These are phyloP conservation scores for Desmodus rotundus DNA, from an alignment of 2,113 vertebrate species.

Conservation along the genomic window DNA sequence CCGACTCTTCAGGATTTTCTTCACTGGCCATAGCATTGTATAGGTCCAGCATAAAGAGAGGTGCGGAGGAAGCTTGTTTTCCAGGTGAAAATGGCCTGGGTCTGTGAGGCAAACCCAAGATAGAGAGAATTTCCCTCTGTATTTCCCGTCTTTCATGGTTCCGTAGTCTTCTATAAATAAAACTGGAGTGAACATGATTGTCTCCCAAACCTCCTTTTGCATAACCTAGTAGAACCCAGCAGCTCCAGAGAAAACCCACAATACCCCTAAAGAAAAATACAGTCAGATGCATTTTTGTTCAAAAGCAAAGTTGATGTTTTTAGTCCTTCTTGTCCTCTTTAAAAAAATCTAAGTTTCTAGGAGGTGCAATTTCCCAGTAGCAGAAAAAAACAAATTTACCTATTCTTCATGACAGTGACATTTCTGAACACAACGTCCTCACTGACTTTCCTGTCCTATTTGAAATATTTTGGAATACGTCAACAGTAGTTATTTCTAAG, in stretches of 20 bases:
- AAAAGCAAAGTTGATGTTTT: conserved; percentile 73
- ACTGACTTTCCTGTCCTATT: conserved; percentile 77
- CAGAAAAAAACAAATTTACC: conserved; percentile 81
- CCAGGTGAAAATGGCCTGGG: conserved; percentile 97
- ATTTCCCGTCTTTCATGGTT: conserved; percentile 98
- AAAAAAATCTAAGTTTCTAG: conserved; percentile 71
- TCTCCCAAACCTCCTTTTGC: conserved; percentile 90
- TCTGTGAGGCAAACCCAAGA: conserved; percentile 96
- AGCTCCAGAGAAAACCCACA: conserved; percentile 91
- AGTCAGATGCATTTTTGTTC: conserved; percentile 87
- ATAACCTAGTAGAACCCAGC: conserved; percentile 88
- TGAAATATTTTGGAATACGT: conserved; percentile 81
- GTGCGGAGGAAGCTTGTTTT: conserved; percentile 96
- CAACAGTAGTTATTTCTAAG: conserved; percentile 81
- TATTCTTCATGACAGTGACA: conserved; percentile 86
- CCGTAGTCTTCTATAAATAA: conserved; percentile 98
- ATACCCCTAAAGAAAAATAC: conserved; percentile 82
- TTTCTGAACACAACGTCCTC: conserved; percentile 80
- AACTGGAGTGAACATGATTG: conserved; percentile 99
- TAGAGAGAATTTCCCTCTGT: conserved; percentile 99
- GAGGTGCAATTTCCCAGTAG: conserved; percentile 77
- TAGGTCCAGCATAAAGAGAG: conserved; percentile 99
- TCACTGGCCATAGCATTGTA: conserved; percentile 98
- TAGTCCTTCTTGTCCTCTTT: conserved; percentile 67
- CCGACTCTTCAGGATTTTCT: conserved; percentile 87